These are phyloP conservation scores for Argyresthia goedartella DNA, from an alignment of 2,888 invertebrate species.

Conservation along the genomic window DNA sequence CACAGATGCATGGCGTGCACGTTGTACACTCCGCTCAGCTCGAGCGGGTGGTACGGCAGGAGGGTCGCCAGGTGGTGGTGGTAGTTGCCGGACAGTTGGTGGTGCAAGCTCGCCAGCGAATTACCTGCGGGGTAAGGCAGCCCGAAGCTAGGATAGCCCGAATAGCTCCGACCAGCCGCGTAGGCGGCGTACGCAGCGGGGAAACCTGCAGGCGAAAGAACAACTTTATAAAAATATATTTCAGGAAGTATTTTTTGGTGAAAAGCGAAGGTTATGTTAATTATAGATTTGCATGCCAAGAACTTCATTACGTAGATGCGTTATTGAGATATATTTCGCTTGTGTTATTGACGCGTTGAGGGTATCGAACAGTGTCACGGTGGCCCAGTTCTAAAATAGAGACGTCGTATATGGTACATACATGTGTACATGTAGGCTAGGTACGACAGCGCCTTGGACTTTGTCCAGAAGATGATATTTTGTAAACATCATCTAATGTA, in stretches of 20 bases:
- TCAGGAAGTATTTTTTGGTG: constrained; percentile 6
- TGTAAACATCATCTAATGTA: constrained; percentile 57
- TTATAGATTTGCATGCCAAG: constrained; percentile 41
- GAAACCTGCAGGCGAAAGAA: constrained; percentile 80
- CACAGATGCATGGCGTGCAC: constrained; percentile 86
- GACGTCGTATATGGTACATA: constrained; percentile 49
- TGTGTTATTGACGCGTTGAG: constrained; percentile 12
- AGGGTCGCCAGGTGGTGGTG: constrained; percentile 74
- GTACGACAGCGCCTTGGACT: constrained; percentile 57
- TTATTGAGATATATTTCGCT: neutral
- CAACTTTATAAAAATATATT: constrained; percentile 16
- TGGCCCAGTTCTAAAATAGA: constrained; percentile 55
- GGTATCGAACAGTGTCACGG: constrained; percentile 37
- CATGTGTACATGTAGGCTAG: constrained; percentile 24
- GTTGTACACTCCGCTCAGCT: constrained; percentile 76
- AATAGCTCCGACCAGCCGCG: constrained; percentile 96
- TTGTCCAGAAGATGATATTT: constrained; percentile 55
- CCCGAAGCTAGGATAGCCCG: constrained; percentile 98
- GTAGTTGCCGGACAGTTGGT: constrained; percentile 74
- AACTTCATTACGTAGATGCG: constrained; percentile 18
- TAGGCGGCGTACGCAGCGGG: constrained; percentile 97
- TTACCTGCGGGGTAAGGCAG: constrained; percentile 98
- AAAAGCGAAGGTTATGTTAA: constrained; percentile 30
- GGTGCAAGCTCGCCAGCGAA: constrained; percentile 84
- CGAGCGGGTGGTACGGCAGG: constrained; percentile 77